These are phyloP conservation scores for Prenolepis imparis DNA, from an alignment of 2,888 invertebrate species.

Conservation along the genomic window DNA sequence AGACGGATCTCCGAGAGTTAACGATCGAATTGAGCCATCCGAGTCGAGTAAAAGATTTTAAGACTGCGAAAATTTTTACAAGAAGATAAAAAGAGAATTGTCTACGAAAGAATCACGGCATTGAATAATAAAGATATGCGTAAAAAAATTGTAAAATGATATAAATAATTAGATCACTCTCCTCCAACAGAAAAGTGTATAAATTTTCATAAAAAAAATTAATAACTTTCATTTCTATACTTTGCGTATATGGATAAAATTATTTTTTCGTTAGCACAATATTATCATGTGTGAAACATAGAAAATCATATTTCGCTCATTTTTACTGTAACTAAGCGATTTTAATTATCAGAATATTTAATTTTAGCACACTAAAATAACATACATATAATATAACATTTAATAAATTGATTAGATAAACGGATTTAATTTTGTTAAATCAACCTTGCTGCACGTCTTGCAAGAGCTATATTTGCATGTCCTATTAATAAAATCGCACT, in stretches of 20 bases:
- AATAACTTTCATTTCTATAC: not conserved
- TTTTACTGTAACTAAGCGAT: not conserved
- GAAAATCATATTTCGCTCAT: not conserved
- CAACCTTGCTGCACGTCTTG: slow-evolving; percentile 17
- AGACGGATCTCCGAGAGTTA: slow-evolving; percentile 14
- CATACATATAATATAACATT: not conserved
- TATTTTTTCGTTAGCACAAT: not conserved
- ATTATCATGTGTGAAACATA: not conserved
- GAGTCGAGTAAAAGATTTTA: not conserved
- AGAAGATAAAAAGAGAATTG: not conserved
- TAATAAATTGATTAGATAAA: not conserved
- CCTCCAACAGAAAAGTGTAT: not conserved
- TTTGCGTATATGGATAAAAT: not conserved
- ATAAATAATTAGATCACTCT: not conserved
- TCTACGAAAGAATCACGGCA: not conserved
- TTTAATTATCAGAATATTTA: slow-evolving; percentile 5
- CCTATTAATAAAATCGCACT: slow-evolving; percentile 31
- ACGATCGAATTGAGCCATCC: slow-evolving; percentile 45
- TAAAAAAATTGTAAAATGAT: not conserved
- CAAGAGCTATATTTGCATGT: slow-evolving; percentile 15
- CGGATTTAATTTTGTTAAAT: slow-evolving; percentile 34
- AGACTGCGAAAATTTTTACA: slow-evolving; percentile 6
- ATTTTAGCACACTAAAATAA: not conserved
- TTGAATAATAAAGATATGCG: slow-evolving; percentile 15
- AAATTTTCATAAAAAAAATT: not conserved